Base-by-base conservation (phyloP, 2,113 vertebrate species). In the Xyliphius kryptos region DNA sequence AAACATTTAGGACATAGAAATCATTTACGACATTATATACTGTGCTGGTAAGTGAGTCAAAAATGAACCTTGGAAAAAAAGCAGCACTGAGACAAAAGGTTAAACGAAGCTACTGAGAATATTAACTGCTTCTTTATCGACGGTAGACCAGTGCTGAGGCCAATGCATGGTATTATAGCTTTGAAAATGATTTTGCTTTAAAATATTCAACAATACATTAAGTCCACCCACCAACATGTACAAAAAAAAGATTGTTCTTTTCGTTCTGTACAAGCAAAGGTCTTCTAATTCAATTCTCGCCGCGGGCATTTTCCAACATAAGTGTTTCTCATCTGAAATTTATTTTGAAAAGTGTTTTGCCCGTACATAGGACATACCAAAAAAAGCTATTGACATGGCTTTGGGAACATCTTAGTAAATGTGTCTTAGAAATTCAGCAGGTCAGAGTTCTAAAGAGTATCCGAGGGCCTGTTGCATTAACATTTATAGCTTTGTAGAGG, bases 141-240 rank as follows among this genome's bases (percentile, higher is more conserved):
- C 21, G 17, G 2, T 47, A 40, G 60, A 57, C 44, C 26, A 51
- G 26, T 13, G 53, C 41, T 12, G 47, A 61, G 41, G 12, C 62
- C 47, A 43, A 38, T 14, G 19, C 61, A 76, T 72, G 59, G 67
- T 64, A 53, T 73, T 72, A 72, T 17, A 69, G 67, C 67, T 74
- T 66, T 46, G 50, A 61, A 79, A 76, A 71, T 67, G 11, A 14
- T 62, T 65, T 75, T 69, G 50, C 69, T 76, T 69, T 58, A 57
- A 70, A 69, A 64, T 64, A 74, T 72, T 81, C 72, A 64, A 62
- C 14, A 63, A 50, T 79, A 77, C 77, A 83, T 78, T 80, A 79
- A 84, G 67, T 68, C 76, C 82, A 38, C 81, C 83, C 81, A 85
- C 82, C 49, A 52, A 61, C n/a, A 62, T 61, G 63, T 74, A 49